Base-by-base conservation (phyloP, 1,140 invertebrate species). In the Eumaeus atala region DNA sequence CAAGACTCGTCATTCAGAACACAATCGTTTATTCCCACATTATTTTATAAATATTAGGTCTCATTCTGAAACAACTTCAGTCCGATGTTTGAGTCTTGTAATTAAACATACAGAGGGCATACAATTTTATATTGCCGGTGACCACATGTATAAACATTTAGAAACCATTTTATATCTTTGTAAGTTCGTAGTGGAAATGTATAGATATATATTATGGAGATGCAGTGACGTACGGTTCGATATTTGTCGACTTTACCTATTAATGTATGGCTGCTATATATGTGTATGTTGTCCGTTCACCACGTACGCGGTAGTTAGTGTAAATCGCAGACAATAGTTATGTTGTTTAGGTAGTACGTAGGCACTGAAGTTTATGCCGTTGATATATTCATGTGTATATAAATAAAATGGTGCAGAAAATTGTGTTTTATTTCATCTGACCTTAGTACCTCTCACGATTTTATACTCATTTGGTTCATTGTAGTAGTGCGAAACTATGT, bases 311-410 rank as follows among this genome's bases (percentile, higher is more conserved):
- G 58, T 55, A 50, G 76, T 80, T 77, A 79, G 75, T 66, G 70
- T 57, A 72, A 72, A 74, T 73, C 76, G 79, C 77, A 77, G 83
- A 84, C 83, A 86, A 86, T 86, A 86, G 83, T 74, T 80, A 84
- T 59, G 73, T 86, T 83, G 80, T 86, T 86, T 86, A 84, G 80
- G 77, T 86, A 86, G 80, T 86, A 65, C 55, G 77, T 86, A 84
- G 79, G 74, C 80, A 80, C 74, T 77, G 76, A 77, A 84, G 77
- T 86, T 86, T 86, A 86, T 83, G 83, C 77, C 70, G 83, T 86
- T 86, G 69, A 82, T 82, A 72, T 83, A 81, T 79, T 82, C 79
- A 72, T 85, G 73, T 85, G 76, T 70, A 69, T 67, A 68, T 79
- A 66, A 80, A 77, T 85, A 82, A 79, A 81, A 57, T 73, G 74